Evolutionary conservation across 1,140 invertebrate species (phyloP).

Genomic region (Archegozetes longisetosus): DNA sequence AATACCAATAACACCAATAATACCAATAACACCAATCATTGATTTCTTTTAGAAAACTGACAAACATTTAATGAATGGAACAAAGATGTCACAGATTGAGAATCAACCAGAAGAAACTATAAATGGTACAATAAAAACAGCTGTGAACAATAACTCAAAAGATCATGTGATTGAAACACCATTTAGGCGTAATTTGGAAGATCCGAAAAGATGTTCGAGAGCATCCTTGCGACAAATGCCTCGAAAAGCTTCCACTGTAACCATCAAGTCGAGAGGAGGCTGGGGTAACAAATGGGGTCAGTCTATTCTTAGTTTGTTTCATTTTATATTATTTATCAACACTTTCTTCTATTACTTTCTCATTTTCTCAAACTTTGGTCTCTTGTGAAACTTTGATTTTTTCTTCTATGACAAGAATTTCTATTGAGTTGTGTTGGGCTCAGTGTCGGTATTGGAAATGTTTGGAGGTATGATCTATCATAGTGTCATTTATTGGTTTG

Average conservation of each 20-base stretch:
- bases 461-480: constrained; percentile 14
- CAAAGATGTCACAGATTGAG: not conserved
- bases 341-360: no score
- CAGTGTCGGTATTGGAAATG: constrained; percentile 24
- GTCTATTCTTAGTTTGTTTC: no score
- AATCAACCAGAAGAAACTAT: no score
- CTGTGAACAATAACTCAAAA: not conserved
- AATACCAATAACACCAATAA: no score
- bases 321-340: not conserved
- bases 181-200: not conserved
- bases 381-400: no score
- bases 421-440: constrained; percentile 27
- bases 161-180: not conserved
- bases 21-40: no score
- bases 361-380: no score
- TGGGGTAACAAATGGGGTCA: constrained; percentile 27
- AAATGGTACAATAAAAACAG: no score
- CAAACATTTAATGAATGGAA: not conserved
- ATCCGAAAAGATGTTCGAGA: not conserved
- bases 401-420: no score
- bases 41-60: no score
- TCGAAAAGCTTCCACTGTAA: constrained; percentile 8
- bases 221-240: not conserved
- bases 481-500: no score
- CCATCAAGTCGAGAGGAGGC: constrained; percentile 22